These are phyloP conservation scores for Apogon talboti DNA, from an alignment of 2,797 vertebrate genomes.

Conservation along the genomic window DNA sequence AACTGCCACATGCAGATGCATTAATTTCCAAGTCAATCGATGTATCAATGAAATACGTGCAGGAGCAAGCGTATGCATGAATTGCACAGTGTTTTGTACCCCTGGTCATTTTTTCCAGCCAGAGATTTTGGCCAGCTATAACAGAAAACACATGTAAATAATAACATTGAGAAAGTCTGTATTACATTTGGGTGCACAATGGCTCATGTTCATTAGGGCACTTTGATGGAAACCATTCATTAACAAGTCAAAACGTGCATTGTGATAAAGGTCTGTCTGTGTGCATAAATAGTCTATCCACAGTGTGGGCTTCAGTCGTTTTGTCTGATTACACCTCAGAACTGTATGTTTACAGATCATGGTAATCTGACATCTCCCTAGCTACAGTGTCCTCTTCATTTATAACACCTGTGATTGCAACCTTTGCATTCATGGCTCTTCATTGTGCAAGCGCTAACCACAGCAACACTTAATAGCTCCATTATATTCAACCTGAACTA, in stretches of 20 bases:
- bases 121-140: neutral
- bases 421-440: slow-evolving; percentile 10
- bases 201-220: too few relatives aligned
- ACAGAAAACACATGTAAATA: slow-evolving; percentile 11
- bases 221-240: too few relatives aligned
- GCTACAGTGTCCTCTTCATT: neutral
- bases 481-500: slow-evolving; percentile 12
- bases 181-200: slow-evolving; percentile 1
- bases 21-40: too few relatives aligned
- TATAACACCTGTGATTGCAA: slow-evolving; percentile 18
- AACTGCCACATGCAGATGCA: too few relatives aligned
- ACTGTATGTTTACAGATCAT: neutral
- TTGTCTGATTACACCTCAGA: slow-evolving; percentile 18
- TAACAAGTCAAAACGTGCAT: neutral
- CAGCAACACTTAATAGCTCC: neutral
- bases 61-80: too few relatives aligned
- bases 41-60: too few relatives aligned
- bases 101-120: neutral
- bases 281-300: neutral
- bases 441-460: neutral
- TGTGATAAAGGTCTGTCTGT: neutral
- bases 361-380: slow-evolving; percentile 3
- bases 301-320: neutral
- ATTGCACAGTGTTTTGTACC: too few relatives aligned
- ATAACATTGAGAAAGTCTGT: slow-evolving; percentile 10